These are phyloP conservation scores for Apolygus lucorum DNA, from an alignment of 1,140 invertebrate genomes.

Conservation along the genomic window DNA sequence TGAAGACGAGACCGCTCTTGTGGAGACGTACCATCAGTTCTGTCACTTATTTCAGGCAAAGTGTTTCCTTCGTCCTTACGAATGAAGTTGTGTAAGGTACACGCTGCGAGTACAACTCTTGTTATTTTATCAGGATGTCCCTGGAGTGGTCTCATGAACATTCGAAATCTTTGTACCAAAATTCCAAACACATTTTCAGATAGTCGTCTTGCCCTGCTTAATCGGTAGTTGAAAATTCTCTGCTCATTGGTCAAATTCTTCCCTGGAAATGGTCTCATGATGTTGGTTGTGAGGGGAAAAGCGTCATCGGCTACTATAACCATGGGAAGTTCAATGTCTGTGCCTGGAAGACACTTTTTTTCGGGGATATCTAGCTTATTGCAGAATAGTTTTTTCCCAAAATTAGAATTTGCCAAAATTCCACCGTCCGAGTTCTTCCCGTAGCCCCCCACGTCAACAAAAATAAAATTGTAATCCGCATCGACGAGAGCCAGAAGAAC, in stretches of 20 bases:
- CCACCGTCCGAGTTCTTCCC: constrained; percentile 39
- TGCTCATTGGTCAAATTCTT: constrained; percentile 33
- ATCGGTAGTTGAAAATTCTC: constrained; percentile 38
- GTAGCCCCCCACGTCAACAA: constrained; percentile 41
- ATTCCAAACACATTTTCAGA: constrained; percentile 31
- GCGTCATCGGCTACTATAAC: constrained; percentile 44
- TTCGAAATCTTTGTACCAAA: not conserved
- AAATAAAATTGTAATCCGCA: constrained; percentile 42
- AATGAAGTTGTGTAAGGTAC: constrained; percentile 13
- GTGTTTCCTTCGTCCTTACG: not conserved
- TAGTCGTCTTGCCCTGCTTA: constrained; percentile 25
- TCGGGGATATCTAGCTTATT: constrained; percentile 34
- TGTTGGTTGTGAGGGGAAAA: constrained; percentile 40
- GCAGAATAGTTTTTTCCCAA: constrained; percentile 24
- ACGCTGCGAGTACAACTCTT: not conserved
- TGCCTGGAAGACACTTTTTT: constrained; percentile 32
- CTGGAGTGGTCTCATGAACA: constrained; percentile 4
- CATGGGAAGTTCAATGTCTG: constrained; percentile 29
- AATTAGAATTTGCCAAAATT: constrained; percentile 26
- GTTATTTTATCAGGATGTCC: not conserved
- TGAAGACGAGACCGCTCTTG: not conserved
- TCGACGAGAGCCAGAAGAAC: constrained; percentile 44
- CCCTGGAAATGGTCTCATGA: constrained; percentile 42
- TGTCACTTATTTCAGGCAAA: not conserved
- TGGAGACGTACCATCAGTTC: not conserved